A percentile compares a stretch with the other conserved stretches of the same genome.
Conservation (phyloP, 1,140 invertebrate genomes). For the Meloidogyne floridensis region DNA sequence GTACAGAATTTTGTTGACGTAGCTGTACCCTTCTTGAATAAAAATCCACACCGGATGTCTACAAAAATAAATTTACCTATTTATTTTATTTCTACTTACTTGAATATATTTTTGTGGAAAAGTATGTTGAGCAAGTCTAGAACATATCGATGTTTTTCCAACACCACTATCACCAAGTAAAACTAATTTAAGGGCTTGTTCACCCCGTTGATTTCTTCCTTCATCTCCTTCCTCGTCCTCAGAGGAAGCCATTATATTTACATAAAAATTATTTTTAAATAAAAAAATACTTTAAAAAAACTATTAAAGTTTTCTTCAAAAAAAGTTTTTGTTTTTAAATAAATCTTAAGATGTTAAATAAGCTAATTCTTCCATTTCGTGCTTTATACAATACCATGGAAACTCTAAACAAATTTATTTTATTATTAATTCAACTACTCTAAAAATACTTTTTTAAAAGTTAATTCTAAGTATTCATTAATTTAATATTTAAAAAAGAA, state of each 20-base stretch:
- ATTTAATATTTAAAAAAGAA: no score
- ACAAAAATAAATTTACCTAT: conserved; percentile 36
- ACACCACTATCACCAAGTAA: conserved; percentile 78
- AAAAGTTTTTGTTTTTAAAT: no score
- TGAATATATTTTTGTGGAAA: conserved; percentile 75
- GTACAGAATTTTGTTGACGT: conserved; percentile 69
- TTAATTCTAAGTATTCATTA: no score
- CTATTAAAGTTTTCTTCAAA: no score
- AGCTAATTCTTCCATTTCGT: no score
- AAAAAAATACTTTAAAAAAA: no score
- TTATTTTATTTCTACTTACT: conserved; percentile 30
- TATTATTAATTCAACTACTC: background rate
- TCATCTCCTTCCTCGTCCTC: conserved; percentile 64
- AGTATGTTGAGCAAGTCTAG: conserved; percentile 76
- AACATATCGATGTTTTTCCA: conserved; percentile 77
- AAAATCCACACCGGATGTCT: conserved; percentile 81
- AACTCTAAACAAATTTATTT: background rate
- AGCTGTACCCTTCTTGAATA: conserved; percentile 75
- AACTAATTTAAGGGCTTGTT: conserved; percentile 78
- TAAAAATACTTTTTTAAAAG: no score
- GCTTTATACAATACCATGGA: background rate
- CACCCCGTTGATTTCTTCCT: conserved; percentile 65
- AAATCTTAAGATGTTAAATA: no score
- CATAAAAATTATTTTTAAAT: no score
- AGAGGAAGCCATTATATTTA: background rate